A percentile compares a stretch with the other conserved stretches of the same genome.
These are phyloP conservation scores for Chondrosia reniformis DNA, from an alignment of 37 sponge, comb jelly and placozoan species.

Conservation along the genomic window DNA sequence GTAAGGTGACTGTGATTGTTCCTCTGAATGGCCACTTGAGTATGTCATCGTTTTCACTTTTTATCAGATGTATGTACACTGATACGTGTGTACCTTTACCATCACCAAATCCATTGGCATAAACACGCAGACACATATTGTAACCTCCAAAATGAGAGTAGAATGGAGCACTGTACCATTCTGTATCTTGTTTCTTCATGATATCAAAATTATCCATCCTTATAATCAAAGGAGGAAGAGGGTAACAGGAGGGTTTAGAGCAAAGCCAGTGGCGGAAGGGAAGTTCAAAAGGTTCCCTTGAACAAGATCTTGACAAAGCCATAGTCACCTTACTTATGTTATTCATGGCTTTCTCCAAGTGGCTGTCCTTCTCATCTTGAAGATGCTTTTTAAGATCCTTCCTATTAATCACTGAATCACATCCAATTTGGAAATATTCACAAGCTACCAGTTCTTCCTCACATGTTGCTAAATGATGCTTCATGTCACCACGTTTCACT, in stretches of 20 bases:
- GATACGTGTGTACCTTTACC: conserved; percentile 54
- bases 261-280: conserved; percentile 9
- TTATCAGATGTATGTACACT: conserved; percentile 22
- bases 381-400: not conserved
- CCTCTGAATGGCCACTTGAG: conserved; percentile 42
- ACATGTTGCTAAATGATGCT: conserved; percentile 19
- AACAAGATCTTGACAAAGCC: too few species aligned
- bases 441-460: conserved; percentile 28
- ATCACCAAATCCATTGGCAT: conserved; percentile 35
- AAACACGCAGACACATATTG: conserved; percentile 29
- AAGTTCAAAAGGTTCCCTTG: not conserved
- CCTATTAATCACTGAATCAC: not conserved
- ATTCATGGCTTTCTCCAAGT: not conserved
- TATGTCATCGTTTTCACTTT: conserved; percentile 19
- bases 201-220: not conserved
- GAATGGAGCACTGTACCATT: conserved; percentile 33
- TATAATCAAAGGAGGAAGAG: conserved; percentile 2
- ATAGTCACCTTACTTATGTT: too few species aligned
- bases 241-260: not conserved
- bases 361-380: not conserved
- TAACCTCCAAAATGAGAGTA: conserved; percentile 36
- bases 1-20: not conserved
- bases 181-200: not conserved
- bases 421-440: conserved; percentile 47
- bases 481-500: conserved; percentile 13